Evolutionary conservation across 2,113 vertebrate species (phyloP).

Genomic region (Elanus axillaris): DNA sequence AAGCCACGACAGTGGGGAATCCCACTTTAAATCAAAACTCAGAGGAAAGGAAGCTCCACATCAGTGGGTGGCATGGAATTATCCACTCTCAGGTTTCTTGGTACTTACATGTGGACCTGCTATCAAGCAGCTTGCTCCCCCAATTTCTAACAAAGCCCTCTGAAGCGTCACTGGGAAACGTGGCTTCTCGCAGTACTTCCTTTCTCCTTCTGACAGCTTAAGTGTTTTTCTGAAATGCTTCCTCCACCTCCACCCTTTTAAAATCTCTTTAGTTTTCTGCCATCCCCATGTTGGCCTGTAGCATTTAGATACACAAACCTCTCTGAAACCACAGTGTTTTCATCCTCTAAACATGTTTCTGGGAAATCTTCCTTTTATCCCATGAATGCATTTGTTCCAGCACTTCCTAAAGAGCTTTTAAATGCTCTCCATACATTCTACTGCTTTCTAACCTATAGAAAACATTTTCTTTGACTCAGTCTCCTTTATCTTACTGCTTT

Average conservation of each 20-base stretch:
- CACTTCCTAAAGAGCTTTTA: neutral
- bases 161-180: neutral
- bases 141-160: neutral
- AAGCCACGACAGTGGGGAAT: neutral
- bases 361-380: neutral
- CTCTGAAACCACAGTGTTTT: neutral
- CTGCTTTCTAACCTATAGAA: neutral
- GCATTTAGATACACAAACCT: neutral
- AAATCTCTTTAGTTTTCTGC: neutral
- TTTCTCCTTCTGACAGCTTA: neutral
- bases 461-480: neutral
- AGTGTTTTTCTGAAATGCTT: neutral
- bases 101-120: neutral
- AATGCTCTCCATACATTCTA: neutral
- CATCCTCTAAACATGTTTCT: neutral
- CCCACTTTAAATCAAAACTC: neutral
- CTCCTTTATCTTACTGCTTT: neutral
- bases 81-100: neutral
- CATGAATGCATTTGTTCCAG: neutral
- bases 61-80: fast-evolving
- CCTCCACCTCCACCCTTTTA: neutral
- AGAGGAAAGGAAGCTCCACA: neutral
- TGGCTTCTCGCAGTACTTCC: neutral
- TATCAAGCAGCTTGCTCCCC: neutral
- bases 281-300: neutral